These are phyloP conservation scores for Mirza zaza DNA, from an alignment of 2,113 vertebrate genomes.

Conservation along the genomic window DNA sequence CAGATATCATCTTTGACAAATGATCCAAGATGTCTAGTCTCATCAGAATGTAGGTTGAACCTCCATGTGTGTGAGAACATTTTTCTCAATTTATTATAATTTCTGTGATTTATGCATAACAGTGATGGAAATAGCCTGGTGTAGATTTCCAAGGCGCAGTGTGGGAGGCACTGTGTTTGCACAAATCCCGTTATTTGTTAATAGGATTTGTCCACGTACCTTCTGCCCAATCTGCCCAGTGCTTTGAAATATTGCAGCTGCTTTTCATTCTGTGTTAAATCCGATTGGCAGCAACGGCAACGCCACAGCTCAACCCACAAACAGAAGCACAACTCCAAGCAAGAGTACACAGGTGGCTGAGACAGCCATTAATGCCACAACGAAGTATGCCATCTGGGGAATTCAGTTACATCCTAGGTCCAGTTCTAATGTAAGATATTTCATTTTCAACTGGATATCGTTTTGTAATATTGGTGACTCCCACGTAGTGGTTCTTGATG, in stretches of 20 bases:
- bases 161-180: conserved; percentile 68
- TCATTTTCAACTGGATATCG: not conserved
- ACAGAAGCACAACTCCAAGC: not conserved
- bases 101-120: conserved; percentile 76
- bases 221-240: conserved; percentile 71
- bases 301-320: conserved; percentile 14
- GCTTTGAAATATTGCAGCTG: conserved; percentile 64
- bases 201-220: conserved; percentile 75
- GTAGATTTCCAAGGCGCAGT: conserved; percentile 72
- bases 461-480: not conserved
- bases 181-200: conserved; percentile 79
- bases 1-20: not conserved
- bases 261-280: conserved; percentile 64
- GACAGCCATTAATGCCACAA: not conserved
- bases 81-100: conserved; percentile 72
- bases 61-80: conserved; percentile 53
- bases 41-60: conserved; percentile 14
- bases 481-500: not conserved
- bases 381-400: not conserved
- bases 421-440: not conserved
- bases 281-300: conserved; percentile 20
- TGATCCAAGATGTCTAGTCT: not conserved
- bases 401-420: not conserved
- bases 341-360: conserved; percentile 1
- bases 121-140: conserved; percentile 44